Conservation (phyloP, 2,113 vertebrate genomes). For the Thymallus thymallus region DNA sequence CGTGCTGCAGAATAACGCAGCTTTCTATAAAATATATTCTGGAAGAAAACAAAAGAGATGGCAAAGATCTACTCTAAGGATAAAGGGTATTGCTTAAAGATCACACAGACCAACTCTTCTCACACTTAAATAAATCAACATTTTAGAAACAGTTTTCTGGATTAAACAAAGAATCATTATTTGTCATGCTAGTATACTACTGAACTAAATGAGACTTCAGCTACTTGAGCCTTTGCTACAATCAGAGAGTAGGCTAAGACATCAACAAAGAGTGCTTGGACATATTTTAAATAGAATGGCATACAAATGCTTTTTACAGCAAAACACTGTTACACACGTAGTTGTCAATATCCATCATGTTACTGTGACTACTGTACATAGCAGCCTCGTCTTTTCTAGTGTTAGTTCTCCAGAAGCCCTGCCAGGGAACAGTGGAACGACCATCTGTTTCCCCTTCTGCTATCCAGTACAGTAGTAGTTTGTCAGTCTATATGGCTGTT, state of each 20-base stretch:
- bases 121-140: constrained; percentile 48
- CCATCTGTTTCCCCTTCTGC: neutral
- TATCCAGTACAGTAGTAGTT: constrained; percentile 26
- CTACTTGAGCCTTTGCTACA: constrained; percentile 4
- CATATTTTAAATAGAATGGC: constrained; percentile 29
- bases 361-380: constrained; percentile 6
- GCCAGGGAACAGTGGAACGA: neutral
- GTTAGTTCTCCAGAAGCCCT: constrained; percentile 16
- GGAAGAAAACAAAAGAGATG: constrained; percentile 34
- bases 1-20: constrained; percentile 67
- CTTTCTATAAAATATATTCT: constrained; percentile 27
- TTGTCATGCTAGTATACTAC: constrained; percentile 19
- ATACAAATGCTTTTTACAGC: constrained; percentile 45
- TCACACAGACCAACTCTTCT: constrained; percentile 15
- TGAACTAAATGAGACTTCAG: constrained; percentile 27
- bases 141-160: constrained; percentile 31
- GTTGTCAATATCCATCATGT: constrained; percentile 8
- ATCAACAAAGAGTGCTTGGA: constrained; percentile 48
- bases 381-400: constrained; percentile 18
- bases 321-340: constrained; percentile 29
- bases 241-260: constrained; percentile 36
- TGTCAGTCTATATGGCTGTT: constrained; percentile 51
- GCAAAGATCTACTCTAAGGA: constrained; percentile 31
- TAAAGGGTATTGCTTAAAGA: constrained; percentile 34
- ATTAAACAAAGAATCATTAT: constrained; percentile 57